These are phyloP conservation scores for Nestor notabilis DNA, from an alignment of 2,113 vertebrate genomes.

Conservation along the genomic window DNA sequence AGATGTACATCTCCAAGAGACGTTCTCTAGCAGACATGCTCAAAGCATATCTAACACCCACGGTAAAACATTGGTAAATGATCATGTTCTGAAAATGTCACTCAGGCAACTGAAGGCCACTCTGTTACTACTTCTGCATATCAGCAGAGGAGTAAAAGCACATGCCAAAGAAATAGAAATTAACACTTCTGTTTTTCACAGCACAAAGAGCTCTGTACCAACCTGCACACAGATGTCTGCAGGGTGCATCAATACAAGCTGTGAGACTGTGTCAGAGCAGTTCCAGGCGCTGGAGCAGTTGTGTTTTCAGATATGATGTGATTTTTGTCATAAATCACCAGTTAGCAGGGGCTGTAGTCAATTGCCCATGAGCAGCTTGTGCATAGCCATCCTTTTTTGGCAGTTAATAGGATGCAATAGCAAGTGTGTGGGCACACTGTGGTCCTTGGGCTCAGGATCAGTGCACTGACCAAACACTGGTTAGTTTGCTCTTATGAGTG, in stretches of 20 bases:
- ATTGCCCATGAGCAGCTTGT: neutral
- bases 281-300: neutral
- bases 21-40: neutral
- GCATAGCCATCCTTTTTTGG: neutral
- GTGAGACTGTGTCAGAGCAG: neutral
- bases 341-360: neutral
- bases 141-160: neutral
- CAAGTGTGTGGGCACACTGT: neutral
- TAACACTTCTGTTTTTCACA: neutral
- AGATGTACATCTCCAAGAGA: neutral
- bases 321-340: neutral
- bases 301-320: neutral
- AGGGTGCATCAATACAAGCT: neutral
- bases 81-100: neutral
- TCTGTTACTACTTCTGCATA: neutral
- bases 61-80: neutral
- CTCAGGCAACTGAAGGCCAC: neutral
- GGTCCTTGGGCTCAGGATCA: neutral
- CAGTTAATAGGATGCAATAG: neutral
- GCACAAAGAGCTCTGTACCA: neutral
- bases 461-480: accelerated
- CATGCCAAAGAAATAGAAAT: neutral
- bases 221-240: accelerated
- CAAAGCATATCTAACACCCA: neutral
- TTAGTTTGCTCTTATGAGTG: neutral